Conservation (phyloP, 1,140 invertebrate genomes). For the Dysdera silvatica region DNA sequence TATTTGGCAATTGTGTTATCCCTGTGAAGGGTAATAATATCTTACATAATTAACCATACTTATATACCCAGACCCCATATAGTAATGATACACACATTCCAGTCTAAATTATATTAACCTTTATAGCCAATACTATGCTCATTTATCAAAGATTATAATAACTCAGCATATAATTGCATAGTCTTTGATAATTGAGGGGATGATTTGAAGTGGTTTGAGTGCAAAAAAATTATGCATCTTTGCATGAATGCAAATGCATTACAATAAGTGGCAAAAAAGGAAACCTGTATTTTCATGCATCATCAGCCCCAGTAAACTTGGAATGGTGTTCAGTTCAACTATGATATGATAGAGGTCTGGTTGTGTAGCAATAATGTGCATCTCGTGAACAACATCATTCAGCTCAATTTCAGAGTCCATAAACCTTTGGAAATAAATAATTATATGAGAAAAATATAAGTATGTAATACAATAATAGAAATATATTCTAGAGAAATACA, state of each 20-base stretch:
- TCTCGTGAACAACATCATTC: conserved; percentile 82
- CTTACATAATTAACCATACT: too few species aligned
- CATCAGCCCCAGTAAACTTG: conserved; percentile 83
- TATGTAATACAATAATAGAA: not conserved
- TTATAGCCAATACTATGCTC: too few species aligned
- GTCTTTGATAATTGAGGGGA: too few species aligned
- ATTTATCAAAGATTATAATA: too few species aligned
- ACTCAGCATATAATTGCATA: too few species aligned
- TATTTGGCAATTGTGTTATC: too few species aligned
- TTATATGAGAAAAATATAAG: conserved; percentile 27
- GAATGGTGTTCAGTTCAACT: conserved; percentile 78
- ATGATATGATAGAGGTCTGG: conserved; percentile 89
- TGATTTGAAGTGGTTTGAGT: too few species aligned
- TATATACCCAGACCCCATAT: too few species aligned
- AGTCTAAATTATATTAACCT: too few species aligned
- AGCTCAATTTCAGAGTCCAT: conserved; percentile 98
- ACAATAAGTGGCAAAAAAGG: not conserved
- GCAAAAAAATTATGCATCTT: not conserved
- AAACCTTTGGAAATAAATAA: conserved; percentile 59
- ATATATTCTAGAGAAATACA: not conserved
- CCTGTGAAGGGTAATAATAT: too few species aligned
- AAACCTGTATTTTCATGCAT: conserved; percentile 94
- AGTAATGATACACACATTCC: too few species aligned
- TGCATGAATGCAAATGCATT: not conserved
- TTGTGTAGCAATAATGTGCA: conserved; percentile 88